Evolutionary conservation across 2,888 invertebrate species (phyloP).

Genomic region (Holacanthella duospinosa): DNA sequence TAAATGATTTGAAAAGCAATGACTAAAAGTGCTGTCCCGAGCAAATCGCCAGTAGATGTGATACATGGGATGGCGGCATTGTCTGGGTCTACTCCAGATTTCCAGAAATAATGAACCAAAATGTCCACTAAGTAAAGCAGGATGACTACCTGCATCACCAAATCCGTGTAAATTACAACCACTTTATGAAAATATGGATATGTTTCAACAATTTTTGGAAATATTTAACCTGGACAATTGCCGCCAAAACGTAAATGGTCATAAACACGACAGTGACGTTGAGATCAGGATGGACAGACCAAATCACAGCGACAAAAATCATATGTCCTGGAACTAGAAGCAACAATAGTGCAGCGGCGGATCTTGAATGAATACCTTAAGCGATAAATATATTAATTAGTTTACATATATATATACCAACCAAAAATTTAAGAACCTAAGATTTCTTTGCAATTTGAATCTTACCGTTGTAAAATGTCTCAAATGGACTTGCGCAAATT

Average conservation of each 20-base stretch:
- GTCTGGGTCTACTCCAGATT: slow-evolving; percentile 62
- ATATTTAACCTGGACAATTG: too few species aligned
- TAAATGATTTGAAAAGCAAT: slow-evolving; percentile 50
- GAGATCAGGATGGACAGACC: too few species aligned
- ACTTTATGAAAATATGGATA: neutral
- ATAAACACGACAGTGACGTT: too few species aligned
- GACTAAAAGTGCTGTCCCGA: slow-evolving; percentile 70
- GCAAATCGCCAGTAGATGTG: slow-evolving; percentile 82
- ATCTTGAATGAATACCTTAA: slow-evolving; percentile 51
- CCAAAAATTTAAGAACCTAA: neutral
- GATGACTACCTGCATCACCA: slow-evolving; percentile 57
- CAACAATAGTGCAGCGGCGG: slow-evolving; percentile 59
- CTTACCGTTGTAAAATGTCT: too few species aligned
- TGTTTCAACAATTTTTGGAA: too few species aligned
- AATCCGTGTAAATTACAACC: neutral
- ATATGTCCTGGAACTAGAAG: slow-evolving; percentile 85
- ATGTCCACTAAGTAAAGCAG: slow-evolving; percentile 73
- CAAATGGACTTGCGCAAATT: slow-evolving; percentile 49
- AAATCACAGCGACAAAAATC: too few species aligned
- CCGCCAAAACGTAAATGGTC: too few species aligned
- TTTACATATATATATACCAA: neutral
- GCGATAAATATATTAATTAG: slow-evolving; percentile 18
- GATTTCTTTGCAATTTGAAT: neutral
- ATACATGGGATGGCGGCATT: slow-evolving; percentile 87
- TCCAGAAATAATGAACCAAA: slow-evolving; percentile 80